Conservation (phyloP, 2,888 invertebrate genomes). For the Antheraea yamamai region DNA sequence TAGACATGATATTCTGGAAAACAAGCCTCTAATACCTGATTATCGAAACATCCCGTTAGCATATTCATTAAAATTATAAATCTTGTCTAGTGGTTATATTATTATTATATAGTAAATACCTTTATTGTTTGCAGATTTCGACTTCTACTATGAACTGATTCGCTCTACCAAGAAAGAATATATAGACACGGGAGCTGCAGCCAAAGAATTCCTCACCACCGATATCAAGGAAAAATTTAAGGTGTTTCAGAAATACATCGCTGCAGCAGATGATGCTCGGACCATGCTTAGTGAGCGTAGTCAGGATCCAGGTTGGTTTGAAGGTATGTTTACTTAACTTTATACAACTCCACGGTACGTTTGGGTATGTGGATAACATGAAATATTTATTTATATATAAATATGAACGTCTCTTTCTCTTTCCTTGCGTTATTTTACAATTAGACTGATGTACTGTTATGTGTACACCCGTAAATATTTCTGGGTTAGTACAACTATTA, state of each 20-base stretch:
- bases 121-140: conserved; percentile 81
- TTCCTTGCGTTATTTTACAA: too few species aligned
- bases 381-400: too few species aligned
- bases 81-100: too few species aligned
- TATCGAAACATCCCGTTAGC: too few species aligned
- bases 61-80: too few species aligned
- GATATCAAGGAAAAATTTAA: conserved; percentile 80
- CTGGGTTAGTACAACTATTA: too few species aligned
- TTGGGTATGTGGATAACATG: too few species aligned
- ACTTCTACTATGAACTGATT: conserved; percentile 86
- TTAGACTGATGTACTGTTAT: too few species aligned
- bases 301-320: conserved; percentile 91
- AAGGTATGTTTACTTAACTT: conserved; percentile 69
- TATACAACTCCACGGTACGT: background rate
- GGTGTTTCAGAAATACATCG: conserved; percentile 70
- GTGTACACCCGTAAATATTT: too few species aligned
- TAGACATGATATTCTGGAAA: too few species aligned
- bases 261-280: conserved; percentile 76
- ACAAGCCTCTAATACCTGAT: too few species aligned
- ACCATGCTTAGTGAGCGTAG: conserved; percentile 83
- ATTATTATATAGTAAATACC: background rate
- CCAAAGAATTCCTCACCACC: conserved; percentile 88
- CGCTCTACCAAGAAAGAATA: conserved; percentile 85
- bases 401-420: too few species aligned
- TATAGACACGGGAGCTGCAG: conserved; percentile 86